Conservation (phyloP, 2,113 vertebrate genomes). For the Nesospiza acunhae region DNA sequence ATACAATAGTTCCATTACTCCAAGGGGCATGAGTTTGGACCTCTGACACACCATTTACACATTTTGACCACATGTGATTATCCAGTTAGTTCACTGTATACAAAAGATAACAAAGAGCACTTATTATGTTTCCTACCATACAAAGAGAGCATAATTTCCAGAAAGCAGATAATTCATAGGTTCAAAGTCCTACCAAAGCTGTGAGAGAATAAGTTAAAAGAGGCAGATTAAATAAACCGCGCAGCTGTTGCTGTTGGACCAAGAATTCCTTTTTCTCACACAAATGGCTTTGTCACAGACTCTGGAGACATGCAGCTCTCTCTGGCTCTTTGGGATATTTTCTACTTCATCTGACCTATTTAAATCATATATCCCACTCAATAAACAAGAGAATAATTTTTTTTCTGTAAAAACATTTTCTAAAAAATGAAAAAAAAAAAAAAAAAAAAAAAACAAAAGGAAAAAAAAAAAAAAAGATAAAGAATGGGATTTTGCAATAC, state of each 20-base stretch:
- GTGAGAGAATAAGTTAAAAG: background rate
- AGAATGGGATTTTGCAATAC: background rate
- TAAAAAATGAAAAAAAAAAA: background rate
- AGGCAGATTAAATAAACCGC: background rate
- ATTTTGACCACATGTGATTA: background rate
- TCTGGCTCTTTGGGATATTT: background rate
- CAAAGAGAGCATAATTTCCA: background rate
- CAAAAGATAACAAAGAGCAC: background rate
- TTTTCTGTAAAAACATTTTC: background rate
- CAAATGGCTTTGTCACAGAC: background rate
- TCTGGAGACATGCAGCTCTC: background rate
- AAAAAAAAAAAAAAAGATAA: background rate
- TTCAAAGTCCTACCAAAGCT: background rate
- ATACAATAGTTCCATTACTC: background rate
- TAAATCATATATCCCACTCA: background rate
- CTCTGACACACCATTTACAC: background rate
- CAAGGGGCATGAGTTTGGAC: background rate
- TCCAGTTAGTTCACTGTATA: background rate
- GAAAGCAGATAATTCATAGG: background rate
- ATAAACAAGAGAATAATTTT: background rate
- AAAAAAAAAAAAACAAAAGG: background rate
- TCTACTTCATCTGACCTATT: background rate
- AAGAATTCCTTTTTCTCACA: background rate
- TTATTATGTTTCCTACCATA: background rate
- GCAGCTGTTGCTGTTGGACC: background rate